Base-by-base conservation (phyloP, 2,888 invertebrate genomes). In the Autographa gamma region DNA sequence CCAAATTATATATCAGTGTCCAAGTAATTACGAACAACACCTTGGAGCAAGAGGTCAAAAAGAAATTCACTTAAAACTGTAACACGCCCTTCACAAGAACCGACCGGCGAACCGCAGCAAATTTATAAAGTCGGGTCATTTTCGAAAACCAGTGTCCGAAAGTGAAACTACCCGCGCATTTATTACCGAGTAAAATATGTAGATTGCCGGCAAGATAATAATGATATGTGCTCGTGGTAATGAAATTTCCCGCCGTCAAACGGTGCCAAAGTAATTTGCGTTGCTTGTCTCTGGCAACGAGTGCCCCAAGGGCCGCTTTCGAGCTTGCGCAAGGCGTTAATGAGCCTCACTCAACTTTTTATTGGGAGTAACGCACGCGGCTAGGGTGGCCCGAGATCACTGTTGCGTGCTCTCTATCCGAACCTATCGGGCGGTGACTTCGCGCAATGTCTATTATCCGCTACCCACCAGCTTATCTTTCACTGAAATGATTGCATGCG, bases 221-320 rank as follows among this genome's bases (percentile, higher is more conserved):
- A 95, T 95, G 95, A 95, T 95, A 95, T 95, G 95, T 95, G 95
- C 95, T 94, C 91, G 93, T 95, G 95, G 95, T 95, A 95, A 95
- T 95, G 95, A 95, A 95, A 95, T 95, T 95, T 95, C 95, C 95
- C 94, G 95, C 93, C 93, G 95, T 95, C 95, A 95, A 95, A 95
- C 92, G 94, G 94, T 95, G 95, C 94, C 95, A 95, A 94, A 95
- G 95, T 95, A 95, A 95, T 95, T 95, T 95, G 95, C 95, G 94
- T 93, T 91, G 93, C 92, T 95, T 93, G 95, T 94, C 94, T 92
- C 93, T 92, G 93, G 89, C 92, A 91, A 91, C 92, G 92, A 92
- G 91, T 88, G 93, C 93, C 93, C 90, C 91, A 93, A 94, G 95
- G 95, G 95, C 94, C 95, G 92, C 95, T 95, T 95, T 95, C 95